Percentiles rank a stretch among this genome's conserved stretches.
phyloP scores from a whole-genome alignment of 2,888 invertebrate species.

The Melanotus villosus region DNA sequence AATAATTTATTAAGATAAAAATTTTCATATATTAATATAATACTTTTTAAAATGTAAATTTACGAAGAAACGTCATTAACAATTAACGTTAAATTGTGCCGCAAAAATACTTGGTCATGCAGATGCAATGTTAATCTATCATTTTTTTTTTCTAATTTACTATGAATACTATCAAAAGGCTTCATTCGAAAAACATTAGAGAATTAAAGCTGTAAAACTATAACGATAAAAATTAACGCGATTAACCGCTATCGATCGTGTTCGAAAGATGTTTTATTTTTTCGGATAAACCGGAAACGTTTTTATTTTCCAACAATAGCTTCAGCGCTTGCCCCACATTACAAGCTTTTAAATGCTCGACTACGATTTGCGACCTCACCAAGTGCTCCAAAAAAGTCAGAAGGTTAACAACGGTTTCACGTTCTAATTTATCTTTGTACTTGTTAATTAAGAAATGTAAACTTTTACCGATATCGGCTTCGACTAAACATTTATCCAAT shows the following conservation, averaged over 20 bases:
- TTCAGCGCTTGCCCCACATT: conserved; percentile 49
- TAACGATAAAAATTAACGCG: not conserved
- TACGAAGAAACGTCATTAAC: conserved; percentile 23
- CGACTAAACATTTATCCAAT: conserved; percentile 47
- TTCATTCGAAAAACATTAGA: conserved; percentile 12
- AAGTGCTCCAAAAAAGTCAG: conserved; percentile 61
- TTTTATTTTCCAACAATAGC: conserved; percentile 38
- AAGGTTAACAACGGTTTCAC: conserved; percentile 61
- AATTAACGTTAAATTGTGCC: conserved; percentile 31
- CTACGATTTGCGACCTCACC: conserved; percentile 52
- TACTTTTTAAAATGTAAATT: conserved; percentile 15
- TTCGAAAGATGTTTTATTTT: conserved; percentile 32
- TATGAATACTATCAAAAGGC: conserved; percentile 11
- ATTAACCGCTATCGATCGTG: conserved; percentile 27
- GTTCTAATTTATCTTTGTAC: conserved; percentile 63
- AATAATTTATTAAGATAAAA: conserved; percentile 10
- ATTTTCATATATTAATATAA: conserved; percentile 3
- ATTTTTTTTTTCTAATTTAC: not conserved
- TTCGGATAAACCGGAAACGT: conserved; percentile 29
- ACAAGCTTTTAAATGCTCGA: conserved; percentile 57
- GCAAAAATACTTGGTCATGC: conserved; percentile 38
- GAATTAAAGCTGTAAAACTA: conserved; percentile 15
- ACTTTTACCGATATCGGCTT: conserved; percentile 63
- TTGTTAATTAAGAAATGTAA: conserved; percentile 61
- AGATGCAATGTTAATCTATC: conserved; percentile 23